phyloP scores from a whole-genome alignment of 2,113 vertebrate species.

The Microcebus ravelobensis region DNA sequence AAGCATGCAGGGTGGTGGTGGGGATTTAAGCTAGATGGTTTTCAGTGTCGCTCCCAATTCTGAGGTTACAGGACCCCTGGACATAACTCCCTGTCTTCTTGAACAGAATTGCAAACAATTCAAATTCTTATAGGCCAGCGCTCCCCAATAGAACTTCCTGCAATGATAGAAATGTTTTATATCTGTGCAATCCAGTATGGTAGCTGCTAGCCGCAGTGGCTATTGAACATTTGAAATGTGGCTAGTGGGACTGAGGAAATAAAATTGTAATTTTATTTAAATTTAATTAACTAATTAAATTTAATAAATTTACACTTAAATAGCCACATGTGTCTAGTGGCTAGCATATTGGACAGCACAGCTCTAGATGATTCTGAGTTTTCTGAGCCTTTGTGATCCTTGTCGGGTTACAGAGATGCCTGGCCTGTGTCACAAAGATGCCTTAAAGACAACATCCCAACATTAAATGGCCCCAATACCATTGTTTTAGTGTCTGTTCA shows the following conservation, averaged over 20 bases:
- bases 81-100: neutral
- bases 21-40: neutral
- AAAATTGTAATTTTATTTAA: neutral
- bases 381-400: neutral
- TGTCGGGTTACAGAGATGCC: neutral
- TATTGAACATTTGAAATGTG: no score
- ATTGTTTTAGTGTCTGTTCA: neutral
- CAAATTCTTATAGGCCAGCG: neutral
- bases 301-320: neutral
- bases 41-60: neutral
- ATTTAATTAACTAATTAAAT: neutral
- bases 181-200: no score
- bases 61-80: neutral
- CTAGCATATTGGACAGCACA: neutral
- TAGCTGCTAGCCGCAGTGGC: no score
- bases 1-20: neutral
- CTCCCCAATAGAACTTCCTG: neutral
- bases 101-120: neutral
- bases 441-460: neutral
- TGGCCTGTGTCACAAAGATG: no score
- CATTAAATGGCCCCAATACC: neutral
- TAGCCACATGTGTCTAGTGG: neutral
- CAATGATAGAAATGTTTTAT: neutral
- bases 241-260: neutral
- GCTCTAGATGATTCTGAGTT: neutral